These are phyloP conservation scores for Amblyornis subalaris DNA, from an alignment of 2,113 vertebrate species.

Conservation along the genomic window DNA sequence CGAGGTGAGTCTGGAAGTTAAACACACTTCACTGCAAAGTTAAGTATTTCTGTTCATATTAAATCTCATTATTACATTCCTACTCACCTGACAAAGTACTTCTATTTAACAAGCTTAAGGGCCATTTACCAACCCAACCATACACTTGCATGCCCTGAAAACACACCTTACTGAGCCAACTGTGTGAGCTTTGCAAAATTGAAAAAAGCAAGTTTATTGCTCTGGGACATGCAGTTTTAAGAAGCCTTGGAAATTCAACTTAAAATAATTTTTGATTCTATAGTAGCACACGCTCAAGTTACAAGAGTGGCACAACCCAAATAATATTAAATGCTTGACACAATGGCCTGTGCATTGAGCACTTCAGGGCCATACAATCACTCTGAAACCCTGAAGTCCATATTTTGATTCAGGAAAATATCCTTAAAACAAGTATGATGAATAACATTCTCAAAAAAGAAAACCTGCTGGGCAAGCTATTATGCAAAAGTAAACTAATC, in stretches of 20 bases:
- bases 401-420: background rate
- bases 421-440: background rate
- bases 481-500: background rate
- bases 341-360: background rate
- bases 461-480: background rate
- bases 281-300: background rate
- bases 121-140: background rate
- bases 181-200: background rate
- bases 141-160: background rate
- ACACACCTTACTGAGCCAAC: background rate
- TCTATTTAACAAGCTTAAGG: background rate
- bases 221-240: background rate
- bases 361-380: background rate
- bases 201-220: background rate
- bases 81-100: background rate
- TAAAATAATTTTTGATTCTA: background rate
- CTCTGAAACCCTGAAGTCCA: fast-evolving
- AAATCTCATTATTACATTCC: background rate
- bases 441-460: background rate
- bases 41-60: background rate
- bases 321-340: background rate
- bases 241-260: background rate
- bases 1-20: background rate
- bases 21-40: background rate
- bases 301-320: background rate